Evolutionary conservation across 1,140 invertebrate genomes (phyloP), one percentile per base, ranked within the genome.

Genomic region (Cepaea nemoralis): DNA sequence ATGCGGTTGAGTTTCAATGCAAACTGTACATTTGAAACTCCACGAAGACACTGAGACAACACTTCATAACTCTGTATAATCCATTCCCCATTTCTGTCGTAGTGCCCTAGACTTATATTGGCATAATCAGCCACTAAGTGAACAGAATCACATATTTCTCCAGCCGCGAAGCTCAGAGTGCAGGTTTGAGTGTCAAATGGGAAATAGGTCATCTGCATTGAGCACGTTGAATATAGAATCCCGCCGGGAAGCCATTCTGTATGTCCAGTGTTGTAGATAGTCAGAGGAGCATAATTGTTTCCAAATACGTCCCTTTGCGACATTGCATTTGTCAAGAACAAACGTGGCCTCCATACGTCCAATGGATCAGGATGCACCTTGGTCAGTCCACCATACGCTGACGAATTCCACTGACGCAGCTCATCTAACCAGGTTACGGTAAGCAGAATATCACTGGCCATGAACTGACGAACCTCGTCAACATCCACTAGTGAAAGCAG

Each of bases 1-100:
- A 86, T 69, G 50, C 88, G 48, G 16, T 66, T 63, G 24, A 63
- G 8, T 8, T 55, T 19, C 22, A 35, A 22, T 50, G 66, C 35
- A 35, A 42, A 55, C 8, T 35, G 19, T 6, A 45, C 31, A 24
- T 1, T 31, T 63, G 59, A 63, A 10, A 31, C 33, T 6, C 16
- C 59, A 31, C 22, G 6, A 12, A 63, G 6, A 19, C 1, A 1
- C n/a, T 5, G 1, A 3, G 35, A 22, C 3, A 39, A 3, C 6
- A 19, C 75, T 27, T 35, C 33, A 16, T 50, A 63, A 39, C 16
- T n/a, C 10, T 24, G 14, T 27, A 77, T 27, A 1, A 55, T 55
- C 75, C 75, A 77, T 35, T 77, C 75, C 12, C 75, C 75, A n/a
- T 66, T 59, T 35, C 24, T 27, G 22, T 35, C 14, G 27, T 77